phyloP scores from a whole-genome alignment of 2,113 vertebrate species.

The Hydrolagus affinis region DNA sequence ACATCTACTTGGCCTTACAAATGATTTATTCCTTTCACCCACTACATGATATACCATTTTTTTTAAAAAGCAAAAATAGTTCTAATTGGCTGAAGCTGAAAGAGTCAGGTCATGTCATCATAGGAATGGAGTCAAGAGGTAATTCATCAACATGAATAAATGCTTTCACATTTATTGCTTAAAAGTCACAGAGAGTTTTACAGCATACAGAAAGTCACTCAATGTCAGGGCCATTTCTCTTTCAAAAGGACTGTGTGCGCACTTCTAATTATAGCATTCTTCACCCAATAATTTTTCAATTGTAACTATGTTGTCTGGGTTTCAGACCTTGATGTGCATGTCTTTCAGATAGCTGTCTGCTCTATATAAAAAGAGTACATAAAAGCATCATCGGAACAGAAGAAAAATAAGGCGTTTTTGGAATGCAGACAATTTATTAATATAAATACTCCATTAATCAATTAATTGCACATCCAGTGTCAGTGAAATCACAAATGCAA shows the following conservation, averaged over 20 bases:
- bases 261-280: background rate
- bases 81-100: background rate
- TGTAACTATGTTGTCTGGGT: too few relatives aligned
- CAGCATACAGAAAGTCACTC: background rate
- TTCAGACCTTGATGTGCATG: too few relatives aligned
- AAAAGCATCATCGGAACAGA: too few relatives aligned
- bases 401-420: too few relatives aligned
- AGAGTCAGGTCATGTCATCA: background rate
- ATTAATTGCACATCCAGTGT: too few relatives aligned
- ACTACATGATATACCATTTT: background rate
- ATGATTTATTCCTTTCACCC: background rate
- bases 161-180: background rate
- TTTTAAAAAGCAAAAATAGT: background rate
- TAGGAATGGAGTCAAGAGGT: background rate
- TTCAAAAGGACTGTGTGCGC: background rate
- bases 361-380: too few relatives aligned
- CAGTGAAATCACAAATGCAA: too few relatives aligned
- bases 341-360: background rate
- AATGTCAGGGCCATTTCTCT: background rate
- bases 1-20: background rate
- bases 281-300: background rate
- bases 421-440: too few relatives aligned
- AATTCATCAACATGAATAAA: conserved; percentile 1
- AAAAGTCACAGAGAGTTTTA: background rate
- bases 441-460: too few relatives aligned